Conservation (phyloP, 2,113 vertebrate genomes). For the Tychaedon coryphoeus region DNA sequence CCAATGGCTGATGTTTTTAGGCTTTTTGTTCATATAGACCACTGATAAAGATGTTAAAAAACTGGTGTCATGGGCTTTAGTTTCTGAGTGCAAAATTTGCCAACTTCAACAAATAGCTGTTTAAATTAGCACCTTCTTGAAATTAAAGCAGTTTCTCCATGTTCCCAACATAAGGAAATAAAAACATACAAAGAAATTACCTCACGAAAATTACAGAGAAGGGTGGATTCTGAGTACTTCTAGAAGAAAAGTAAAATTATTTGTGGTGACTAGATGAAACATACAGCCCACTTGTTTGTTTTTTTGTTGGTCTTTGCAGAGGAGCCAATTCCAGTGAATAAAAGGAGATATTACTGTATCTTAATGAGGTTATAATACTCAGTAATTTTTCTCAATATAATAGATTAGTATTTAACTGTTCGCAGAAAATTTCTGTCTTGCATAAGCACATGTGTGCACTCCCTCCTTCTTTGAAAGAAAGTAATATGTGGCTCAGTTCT, state of each 20-base stretch:
- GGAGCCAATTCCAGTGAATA: background rate
- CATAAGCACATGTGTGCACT: accelerated
- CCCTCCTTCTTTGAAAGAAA: background rate
- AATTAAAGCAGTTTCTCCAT: background rate
- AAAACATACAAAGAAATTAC: background rate
- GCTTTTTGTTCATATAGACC: background rate
- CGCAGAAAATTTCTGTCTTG: background rate
- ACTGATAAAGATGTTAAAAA: background rate
- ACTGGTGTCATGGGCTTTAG: background rate
- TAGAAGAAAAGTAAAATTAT: background rate
- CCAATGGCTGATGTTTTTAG: background rate
- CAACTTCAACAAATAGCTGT: background rate
- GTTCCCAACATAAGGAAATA: background rate
- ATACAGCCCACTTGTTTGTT: background rate
- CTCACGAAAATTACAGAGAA: background rate
- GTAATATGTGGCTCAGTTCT: background rate
- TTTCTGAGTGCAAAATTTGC: background rate
- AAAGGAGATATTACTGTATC: background rate
- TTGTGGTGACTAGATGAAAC: background rate
- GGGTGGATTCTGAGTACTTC: background rate
- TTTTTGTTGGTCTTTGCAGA: background rate
- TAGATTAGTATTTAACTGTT: background rate
- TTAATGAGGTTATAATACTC: background rate
- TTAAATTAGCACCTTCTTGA: background rate
- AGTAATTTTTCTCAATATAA: background rate